Conservation (phyloP, 2,797 vertebrate genomes). For the Lutjanus argentimaculatus region DNA sequence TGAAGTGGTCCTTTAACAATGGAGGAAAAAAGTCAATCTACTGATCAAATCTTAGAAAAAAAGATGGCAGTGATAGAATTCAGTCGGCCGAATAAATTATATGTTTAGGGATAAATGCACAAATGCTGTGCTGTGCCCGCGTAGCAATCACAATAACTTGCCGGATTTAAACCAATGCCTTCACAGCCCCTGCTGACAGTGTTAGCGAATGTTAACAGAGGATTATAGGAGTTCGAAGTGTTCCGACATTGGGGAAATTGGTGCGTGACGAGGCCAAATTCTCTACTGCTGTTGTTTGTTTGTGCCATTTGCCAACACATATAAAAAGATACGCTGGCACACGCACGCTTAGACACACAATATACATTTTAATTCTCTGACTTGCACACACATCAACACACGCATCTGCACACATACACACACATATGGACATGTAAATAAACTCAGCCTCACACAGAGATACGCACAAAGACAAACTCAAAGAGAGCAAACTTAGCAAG, state of each 20-base stretch:
- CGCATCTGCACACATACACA: not conserved
- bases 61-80: no score
- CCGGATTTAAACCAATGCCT: constrained; percentile 25
- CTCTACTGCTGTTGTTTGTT: constrained; percentile 43
- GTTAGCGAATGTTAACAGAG: constrained; percentile 54
- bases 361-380: constrained; percentile 13
- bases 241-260: constrained; percentile 45
- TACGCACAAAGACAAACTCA: constrained; percentile 41
- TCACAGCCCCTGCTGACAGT: constrained; percentile 32
- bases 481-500: constrained; percentile 45
- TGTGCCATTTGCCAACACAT: constrained; percentile 50
- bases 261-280: constrained; percentile 49
- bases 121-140: constrained; percentile 16
- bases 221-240: constrained; percentile 57
- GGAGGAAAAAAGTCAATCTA: not conserved
- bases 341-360: constrained; percentile 15
- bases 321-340: constrained; percentile 16
- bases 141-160: constrained; percentile 8
- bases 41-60: not conserved
- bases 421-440: not conserved
- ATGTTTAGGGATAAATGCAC: constrained; percentile 20
- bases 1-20: not conserved
- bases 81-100: not conserved
- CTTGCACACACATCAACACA: not conserved
- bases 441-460: constrained; percentile 8